Evolutionary conservation across 2,113 vertebrate species (phyloP).

Genomic region (Columbina picui): DNA sequence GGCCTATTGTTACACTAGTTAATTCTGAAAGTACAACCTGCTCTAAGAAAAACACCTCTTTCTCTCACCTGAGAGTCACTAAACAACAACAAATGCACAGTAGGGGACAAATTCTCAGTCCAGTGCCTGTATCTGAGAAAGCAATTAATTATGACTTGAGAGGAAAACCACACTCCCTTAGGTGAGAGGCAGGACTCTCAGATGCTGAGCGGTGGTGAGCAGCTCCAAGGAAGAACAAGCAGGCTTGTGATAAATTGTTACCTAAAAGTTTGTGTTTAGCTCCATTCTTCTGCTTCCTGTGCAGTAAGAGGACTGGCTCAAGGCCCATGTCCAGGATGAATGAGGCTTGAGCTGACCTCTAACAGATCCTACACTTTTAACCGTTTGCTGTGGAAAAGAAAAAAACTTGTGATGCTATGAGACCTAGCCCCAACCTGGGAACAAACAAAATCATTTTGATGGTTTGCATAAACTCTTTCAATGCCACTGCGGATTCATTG

Average conservation of each 20-base stretch:
- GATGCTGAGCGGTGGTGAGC: not conserved
- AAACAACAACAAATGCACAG: not conserved
- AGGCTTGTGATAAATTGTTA: not conserved
- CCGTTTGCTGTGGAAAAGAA: not conserved
- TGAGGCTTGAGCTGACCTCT: not conserved
- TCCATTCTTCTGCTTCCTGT: not conserved
- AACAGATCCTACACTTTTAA: not conserved
- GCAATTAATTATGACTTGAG: not conserved
- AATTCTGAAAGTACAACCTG: not conserved
- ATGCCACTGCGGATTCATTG: not conserved
- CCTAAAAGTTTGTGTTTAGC: not conserved
- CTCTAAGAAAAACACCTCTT: not conserved
- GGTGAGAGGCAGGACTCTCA: not conserved
- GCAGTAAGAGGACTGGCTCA: not conserved
- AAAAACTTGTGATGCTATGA: accelerated
- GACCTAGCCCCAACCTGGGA: accelerated
- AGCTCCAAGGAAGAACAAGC: not conserved
- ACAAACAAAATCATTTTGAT: not conserved
- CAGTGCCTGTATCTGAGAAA: not conserved
- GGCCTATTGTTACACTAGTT: not conserved
- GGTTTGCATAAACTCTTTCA: slow-evolving; percentile 21
- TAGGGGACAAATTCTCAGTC: not conserved
- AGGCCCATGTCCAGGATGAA: not conserved
- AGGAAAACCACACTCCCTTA: not conserved
- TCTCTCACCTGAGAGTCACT: not conserved